These are phyloP conservation scores for Trichopoda pennipes DNA, from an alignment of 2,888 invertebrate species.

Conservation along the genomic window DNA sequence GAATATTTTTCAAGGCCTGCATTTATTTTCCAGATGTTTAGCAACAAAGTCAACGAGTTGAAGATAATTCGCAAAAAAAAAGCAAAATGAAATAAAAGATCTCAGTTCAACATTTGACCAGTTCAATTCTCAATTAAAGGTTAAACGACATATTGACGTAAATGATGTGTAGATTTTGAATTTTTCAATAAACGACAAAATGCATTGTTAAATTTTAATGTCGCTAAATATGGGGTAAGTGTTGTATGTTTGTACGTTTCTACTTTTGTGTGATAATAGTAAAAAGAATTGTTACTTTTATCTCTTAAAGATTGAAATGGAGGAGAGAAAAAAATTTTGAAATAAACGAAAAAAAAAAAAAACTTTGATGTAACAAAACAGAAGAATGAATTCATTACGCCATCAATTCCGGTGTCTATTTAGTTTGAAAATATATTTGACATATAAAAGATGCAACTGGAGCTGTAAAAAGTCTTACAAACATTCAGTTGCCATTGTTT, in stretches of 20 bases:
- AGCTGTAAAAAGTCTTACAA: slow-evolving; percentile 46
- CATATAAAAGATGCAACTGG: slow-evolving; percentile 41
- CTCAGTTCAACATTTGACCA: not conserved
- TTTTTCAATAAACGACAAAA: slow-evolving; percentile 31
- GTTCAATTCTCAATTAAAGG: slow-evolving; percentile 24
- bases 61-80: not conserved
- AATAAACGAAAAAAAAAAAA: slow-evolving; percentile 1
- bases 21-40: not conserved
- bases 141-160: slow-evolving; percentile 55
- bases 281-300: slow-evolving; percentile 58
- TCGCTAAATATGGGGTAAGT: slow-evolving; percentile 49
- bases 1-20: not conserved
- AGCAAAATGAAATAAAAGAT: not conserved
- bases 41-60: not conserved
- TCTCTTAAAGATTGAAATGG: slow-evolving; percentile 38
- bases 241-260: not conserved
- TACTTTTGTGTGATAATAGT: slow-evolving; percentile 37
- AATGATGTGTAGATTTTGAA: slow-evolving; percentile 47
- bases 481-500: slow-evolving; percentile 8
- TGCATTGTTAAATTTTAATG: slow-evolving; percentile 42
- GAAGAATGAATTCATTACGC: slow-evolving; percentile 58
- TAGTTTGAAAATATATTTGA: slow-evolving; percentile 26
- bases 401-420: slow-evolving; percentile 53
- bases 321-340: slow-evolving; percentile 1
- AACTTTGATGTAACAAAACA: slow-evolving; percentile 13